A percentile compares a stretch with the other conserved stretches of the same genome.
Evolutionary conservation across 2,888 invertebrate genomes (phyloP).

Genomic region (Heteropelma amictum): DNA sequence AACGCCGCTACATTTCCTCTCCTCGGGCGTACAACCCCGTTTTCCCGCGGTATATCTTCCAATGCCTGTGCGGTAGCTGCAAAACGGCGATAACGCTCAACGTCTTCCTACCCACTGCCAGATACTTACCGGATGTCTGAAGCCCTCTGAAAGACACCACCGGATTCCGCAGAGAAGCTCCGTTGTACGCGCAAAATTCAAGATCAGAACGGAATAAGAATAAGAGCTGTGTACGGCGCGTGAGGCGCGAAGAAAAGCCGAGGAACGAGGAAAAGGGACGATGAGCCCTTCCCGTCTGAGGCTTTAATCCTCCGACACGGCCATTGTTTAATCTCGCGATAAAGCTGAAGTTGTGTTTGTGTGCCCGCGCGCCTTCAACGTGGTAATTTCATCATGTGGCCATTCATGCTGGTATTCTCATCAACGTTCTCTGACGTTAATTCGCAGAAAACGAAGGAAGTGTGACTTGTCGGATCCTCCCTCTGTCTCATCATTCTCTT

Average conservation of each 20-base stretch:
- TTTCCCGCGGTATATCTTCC: slow-evolving; percentile 24
- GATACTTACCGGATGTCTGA: slow-evolving; percentile 30
- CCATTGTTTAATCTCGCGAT: slow-evolving; percentile 59
- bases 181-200: slow-evolving; percentile 21
- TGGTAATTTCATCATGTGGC: slow-evolving; percentile 49
- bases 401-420: slow-evolving; percentile 51
- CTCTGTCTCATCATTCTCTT: neutral
- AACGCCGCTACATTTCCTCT: neutral
- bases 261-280: neutral
- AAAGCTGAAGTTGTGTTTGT: slow-evolving; percentile 52
- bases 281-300: slow-evolving; percentile 9
- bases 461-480: slow-evolving; percentile 22
- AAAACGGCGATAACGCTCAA: slow-evolving; percentile 58
- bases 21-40: slow-evolving; percentile 1
- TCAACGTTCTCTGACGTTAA: slow-evolving; percentile 50
- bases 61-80: slow-evolving; percentile 56
- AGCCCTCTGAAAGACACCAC: slow-evolving; percentile 19
- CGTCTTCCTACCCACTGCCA: slow-evolving; percentile 9
- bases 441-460: slow-evolving; percentile 36
- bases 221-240: slow-evolving; percentile 32
- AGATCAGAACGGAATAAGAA: slow-evolving; percentile 12
- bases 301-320: slow-evolving; percentile 36
- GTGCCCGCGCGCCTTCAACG: slow-evolving; percentile 42
- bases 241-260: slow-evolving; percentile 15
- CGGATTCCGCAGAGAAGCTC: slow-evolving; percentile 38